phyloP scores from a whole-genome alignment of 2,797 vertebrate genomes.

The Arremon brunneinucha region DNA sequence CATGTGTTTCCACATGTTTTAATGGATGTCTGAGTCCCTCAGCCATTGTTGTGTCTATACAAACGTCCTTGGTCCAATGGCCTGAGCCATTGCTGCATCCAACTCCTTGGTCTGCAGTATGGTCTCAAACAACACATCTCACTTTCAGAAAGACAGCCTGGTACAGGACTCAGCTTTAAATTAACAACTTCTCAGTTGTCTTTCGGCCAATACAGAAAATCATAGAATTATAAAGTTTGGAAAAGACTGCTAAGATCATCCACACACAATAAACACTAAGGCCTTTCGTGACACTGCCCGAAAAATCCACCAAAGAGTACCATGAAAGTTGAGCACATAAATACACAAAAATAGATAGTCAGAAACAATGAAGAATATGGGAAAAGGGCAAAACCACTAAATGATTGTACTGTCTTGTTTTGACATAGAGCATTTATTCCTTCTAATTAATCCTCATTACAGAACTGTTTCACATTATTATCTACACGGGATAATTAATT shows the following conservation, averaged over 20 bases:
- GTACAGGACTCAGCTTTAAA: neutral
- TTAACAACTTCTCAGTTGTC: neutral
- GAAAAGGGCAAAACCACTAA: neutral
- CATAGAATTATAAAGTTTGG: neutral
- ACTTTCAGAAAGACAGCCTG: neutral
- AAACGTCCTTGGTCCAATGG: rapidly evolving
- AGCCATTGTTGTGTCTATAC: rapidly evolving
- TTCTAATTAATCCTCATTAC: neutral
- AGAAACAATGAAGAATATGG: neutral
- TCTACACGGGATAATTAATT: neutral
- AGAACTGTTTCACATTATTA: neutral
- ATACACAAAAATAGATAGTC: neutral
- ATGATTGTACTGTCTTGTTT: neutral
- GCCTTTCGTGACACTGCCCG: neutral
- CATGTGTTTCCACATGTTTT: neutral
- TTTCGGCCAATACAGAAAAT: neutral
- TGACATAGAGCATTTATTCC: neutral
- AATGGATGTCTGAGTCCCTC: neutral
- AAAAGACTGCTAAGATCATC: neutral
- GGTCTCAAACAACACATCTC: neutral
- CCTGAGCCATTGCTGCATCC: neutral
- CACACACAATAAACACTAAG: neutral
- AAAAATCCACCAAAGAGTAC: neutral
- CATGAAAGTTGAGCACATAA: neutral
- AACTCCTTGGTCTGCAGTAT: neutral